These are phyloP conservation scores for Carollia perspicillata DNA, from an alignment of 2,113 vertebrate genomes.

Conservation along the genomic window DNA sequence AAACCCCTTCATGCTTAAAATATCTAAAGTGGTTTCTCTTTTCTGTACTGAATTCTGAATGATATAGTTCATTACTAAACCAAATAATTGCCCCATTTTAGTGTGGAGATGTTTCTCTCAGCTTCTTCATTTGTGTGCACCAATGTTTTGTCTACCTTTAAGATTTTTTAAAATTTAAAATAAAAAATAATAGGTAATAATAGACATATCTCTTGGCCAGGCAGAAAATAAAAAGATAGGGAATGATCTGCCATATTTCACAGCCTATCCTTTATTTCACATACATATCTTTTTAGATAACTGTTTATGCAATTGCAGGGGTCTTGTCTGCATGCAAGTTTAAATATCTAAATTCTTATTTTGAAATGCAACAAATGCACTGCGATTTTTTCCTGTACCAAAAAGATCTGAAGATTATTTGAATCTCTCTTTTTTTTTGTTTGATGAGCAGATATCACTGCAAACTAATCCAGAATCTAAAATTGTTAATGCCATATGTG, in stretches of 20 bases:
- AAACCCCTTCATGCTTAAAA: background rate
- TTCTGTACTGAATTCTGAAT: background rate
- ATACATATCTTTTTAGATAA: background rate
- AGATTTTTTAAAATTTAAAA: background rate
- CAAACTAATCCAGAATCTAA: conserved; percentile 70
- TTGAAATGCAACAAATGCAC: conserved; percentile 22
- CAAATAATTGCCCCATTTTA: background rate
- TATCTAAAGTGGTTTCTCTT: background rate
- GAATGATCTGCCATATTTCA: background rate
- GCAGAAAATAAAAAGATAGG: background rate
- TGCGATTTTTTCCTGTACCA: conserved; percentile 29
- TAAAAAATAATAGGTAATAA: conserved; percentile 5
- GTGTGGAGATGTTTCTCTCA: background rate
- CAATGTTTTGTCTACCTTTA: conserved; percentile 5
- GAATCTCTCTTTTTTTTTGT: conserved; percentile 54
- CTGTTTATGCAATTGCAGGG: background rate
- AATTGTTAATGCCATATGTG: conserved; percentile 73
- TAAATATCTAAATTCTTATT: conserved; percentile 46
- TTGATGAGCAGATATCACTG: conserved; percentile 60
- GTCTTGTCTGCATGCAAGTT: background rate
- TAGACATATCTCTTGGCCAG: background rate
- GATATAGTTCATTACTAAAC: background rate
- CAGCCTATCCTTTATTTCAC: background rate
- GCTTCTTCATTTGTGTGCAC: background rate
- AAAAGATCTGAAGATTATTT: conserved; percentile 53